Evolutionary conservation across 2,797 vertebrate genomes (phyloP).

Genomic region (Gallinago solitaria): DNA sequence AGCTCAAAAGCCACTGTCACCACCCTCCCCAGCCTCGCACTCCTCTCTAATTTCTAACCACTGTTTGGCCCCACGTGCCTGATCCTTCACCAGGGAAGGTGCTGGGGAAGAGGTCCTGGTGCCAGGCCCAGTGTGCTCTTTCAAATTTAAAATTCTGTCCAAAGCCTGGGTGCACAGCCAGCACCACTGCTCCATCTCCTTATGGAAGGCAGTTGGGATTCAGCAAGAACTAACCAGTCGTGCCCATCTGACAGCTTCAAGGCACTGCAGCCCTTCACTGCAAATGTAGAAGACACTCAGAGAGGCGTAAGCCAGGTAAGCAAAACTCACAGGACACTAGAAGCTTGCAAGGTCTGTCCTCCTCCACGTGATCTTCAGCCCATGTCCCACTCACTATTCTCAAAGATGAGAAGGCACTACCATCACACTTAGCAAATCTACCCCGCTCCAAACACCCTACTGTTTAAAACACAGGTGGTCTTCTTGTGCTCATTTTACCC

Average conservation of each 20-base stretch:
- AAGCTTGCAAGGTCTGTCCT: background rate
- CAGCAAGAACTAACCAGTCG: background rate
- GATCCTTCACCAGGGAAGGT: background rate
- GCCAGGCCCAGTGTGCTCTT: background rate
- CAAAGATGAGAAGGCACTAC: background rate
- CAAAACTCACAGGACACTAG: background rate
- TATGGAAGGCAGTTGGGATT: background rate
- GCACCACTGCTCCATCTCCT: background rate
- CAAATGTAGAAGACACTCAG: background rate
- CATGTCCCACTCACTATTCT: background rate
- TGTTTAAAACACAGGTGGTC: background rate
- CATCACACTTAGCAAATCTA: background rate
- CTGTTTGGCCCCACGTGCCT: fast-evolving
- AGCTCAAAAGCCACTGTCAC: background rate
- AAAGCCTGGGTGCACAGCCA: background rate
- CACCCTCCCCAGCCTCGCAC: background rate
- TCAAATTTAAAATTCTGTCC: background rate
- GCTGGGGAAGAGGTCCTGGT: background rate
- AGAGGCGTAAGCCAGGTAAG: background rate
- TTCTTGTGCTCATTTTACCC: background rate
- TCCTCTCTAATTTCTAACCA: background rate
- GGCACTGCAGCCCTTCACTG: background rate
- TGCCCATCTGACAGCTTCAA: background rate
- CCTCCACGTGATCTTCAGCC: background rate
- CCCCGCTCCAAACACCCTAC: background rate